Base-by-base conservation (phyloP, 2,113 vertebrate species). In the Corythaeola cristata region DNA sequence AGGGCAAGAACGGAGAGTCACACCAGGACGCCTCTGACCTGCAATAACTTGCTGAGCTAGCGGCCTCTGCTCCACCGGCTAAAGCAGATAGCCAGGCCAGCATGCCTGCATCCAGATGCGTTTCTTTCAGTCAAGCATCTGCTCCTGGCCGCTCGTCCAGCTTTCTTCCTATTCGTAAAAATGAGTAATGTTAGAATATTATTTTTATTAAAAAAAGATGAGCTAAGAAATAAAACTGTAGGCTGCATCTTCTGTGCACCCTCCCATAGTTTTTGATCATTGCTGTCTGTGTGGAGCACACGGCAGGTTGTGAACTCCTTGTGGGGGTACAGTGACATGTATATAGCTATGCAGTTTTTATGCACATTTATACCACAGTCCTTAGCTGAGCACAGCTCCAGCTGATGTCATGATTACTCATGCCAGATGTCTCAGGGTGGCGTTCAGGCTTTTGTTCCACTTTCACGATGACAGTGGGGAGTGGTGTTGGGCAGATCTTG, bases 101-200 rank as follows among this genome's bases (percentile, higher is more conserved):
- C 67, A 55, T 67, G 12, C 32, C 83, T 72, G 44, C 53, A 19
- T 50, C 58, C 77, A 80, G 35, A 41, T 27, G 16, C 53, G 16
- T 49, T 89, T 78, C 5, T 5, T 56, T 85, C 11, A 3, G 33
- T 33, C 0, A 0, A 78, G 47, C 0, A 0, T n/a, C 77, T 84
- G 33, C 44, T 75, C 39, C 53, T 53, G 77, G 30, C 85, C 53
- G 53, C 52, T 80, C 24, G n/a, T 45, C 13, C 41, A 60, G 27
- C 12, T 77, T 44, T 80, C 76, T 37, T 47, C n/a, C 58, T 50
- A 21, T 10, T 41, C 1, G 0, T 69, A 85, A 91, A 91, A 84
- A 35, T 24, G 10, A 72, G 13, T 58, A 21, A 73, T 10, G 28
- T 20, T 37, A 44, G 6, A 59, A 58, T 44, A 79, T 23, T 28